Evolutionary conservation across 2,113 vertebrate species (phyloP), one percentile per base, ranked within the genome.

Genomic region (Blennius ocellaris): DNA sequence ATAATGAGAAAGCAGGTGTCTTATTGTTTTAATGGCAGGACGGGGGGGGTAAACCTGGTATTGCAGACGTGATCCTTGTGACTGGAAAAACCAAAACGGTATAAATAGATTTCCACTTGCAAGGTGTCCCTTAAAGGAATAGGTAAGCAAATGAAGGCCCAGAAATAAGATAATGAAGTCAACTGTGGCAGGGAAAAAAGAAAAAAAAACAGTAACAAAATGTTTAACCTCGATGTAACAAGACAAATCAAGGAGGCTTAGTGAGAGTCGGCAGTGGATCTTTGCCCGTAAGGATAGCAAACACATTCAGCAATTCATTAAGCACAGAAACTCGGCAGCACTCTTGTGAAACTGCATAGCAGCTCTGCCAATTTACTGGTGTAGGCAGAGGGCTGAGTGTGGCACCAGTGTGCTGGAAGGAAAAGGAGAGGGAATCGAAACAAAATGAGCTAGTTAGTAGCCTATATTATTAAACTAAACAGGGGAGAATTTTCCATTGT

Each of bases 291-390:
- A 89, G 90, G 87, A 89, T 67, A 56, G 84, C 83, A 87, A 93
- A 92, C 82, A 84, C 79, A 83, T 89, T 84, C 83, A 73, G 79
- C 89, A 89, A 90, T 91, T 91, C 91, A 93, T 92, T 91, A 92
- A 82, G 80, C 85, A 84, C 78, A 84, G 85, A 81, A 78, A 84
- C 86, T 83, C 73, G 62, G 87, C 87, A 70, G 83, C 80, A 61
- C 81, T 80, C 69, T 83, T 69, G 80, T 83, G 73, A 77, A 87
- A 84, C 82, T 69, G 82, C 87, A 69, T 70, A 78, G 86, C 75
- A 81, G 82, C 81, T 75, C 80, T 88, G 83, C 83, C 87, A 90
- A 90, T 87, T 89, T 91, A 84, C 83, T 52, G 47, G 63, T 66
- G 73, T 37, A 65, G 81, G 56, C 83, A 49, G 68, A 87, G 76